Evolutionary conservation across 2,797 vertebrate species (phyloP).

Genomic region (Astyanax mexicanus): DNA sequence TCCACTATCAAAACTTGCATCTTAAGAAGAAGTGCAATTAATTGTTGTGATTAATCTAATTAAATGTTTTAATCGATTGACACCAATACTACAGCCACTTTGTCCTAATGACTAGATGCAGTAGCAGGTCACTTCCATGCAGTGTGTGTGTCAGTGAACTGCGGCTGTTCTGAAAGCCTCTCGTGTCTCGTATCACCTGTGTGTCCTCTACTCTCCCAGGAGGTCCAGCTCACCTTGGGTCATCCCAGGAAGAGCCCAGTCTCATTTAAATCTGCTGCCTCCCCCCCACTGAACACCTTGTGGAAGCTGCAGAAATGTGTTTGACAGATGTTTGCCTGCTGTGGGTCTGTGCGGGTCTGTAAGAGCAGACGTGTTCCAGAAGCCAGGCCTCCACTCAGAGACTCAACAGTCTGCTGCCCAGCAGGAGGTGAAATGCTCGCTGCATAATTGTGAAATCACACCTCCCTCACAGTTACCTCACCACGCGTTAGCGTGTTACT

Average conservation of each 20-base stretch:
- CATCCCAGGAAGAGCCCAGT: conserved; percentile 7
- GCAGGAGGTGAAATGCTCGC: conserved; percentile 19
- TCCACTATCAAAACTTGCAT: too few species aligned
- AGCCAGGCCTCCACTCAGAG: conserved; percentile 5
- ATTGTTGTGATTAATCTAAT: too few species aligned
- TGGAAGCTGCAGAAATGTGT: conserved; percentile 26
- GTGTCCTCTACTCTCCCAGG: conserved; percentile 3
- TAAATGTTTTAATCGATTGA: too few species aligned
- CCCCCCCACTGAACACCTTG: conserved; percentile 32
- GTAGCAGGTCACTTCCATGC: neutral
- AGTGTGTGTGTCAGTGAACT: neutral
- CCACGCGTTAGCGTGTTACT: neutral
- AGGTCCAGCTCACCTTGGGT: conserved; percentile 17
- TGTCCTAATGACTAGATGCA: neutral
- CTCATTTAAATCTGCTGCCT: conserved; percentile 17
- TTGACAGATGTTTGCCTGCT: conserved; percentile 48
- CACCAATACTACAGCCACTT: too few species aligned
- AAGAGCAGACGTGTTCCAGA: conserved; percentile 28
- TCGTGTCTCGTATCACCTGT: conserved; percentile 17
- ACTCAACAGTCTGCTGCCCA: conserved; percentile 25
- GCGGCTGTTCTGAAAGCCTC: neutral
- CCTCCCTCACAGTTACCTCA: neutral
- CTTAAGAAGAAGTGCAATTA: too few species aligned
- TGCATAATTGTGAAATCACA: conserved; percentile 15
- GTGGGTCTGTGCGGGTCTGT: conserved; percentile 12